Evolutionary conservation across 2,113 vertebrate species (phyloP).

Genomic region (Centropristis striata): DNA sequence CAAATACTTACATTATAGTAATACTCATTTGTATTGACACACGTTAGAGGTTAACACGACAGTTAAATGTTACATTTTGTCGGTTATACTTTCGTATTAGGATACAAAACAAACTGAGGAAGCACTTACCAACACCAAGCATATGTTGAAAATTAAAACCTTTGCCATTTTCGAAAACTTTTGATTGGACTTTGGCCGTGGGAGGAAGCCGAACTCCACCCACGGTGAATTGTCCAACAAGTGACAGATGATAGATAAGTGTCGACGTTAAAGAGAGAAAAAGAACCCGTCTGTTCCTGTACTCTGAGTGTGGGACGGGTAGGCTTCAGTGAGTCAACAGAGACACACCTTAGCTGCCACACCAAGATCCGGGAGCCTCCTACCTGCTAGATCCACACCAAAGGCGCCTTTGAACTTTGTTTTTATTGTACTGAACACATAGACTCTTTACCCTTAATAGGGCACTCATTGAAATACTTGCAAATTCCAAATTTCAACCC

Average conservation of each 20-base stretch:
- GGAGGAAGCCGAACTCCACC: not conserved
- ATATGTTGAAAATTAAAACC: constrained; percentile 32
- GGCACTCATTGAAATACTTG: too few species aligned
- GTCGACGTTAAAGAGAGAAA: not conserved
- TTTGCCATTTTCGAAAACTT: constrained; percentile 58
- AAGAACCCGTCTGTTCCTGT: not conserved
- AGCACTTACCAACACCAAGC: constrained; percentile 66
- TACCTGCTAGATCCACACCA: not conserved
- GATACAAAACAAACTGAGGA: not conserved
- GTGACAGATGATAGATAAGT: not conserved
- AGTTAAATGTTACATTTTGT: not conserved
- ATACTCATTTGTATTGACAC: not conserved
- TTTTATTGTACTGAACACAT: not conserved
- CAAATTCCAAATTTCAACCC: too few species aligned
- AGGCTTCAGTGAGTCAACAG: constrained; percentile 15
- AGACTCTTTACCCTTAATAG: too few species aligned
- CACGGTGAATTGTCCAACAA: not conserved
- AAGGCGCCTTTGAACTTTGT: not conserved
- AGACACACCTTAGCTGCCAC: constrained; percentile 67
- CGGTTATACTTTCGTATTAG: not conserved
- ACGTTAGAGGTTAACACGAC: too few species aligned
- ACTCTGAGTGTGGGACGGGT: not conserved
- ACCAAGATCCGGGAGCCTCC: constrained; percentile 43
- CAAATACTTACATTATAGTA: not conserved
- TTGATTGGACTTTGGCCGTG: not conserved